Evolutionary conservation across 2,888 invertebrate species (phyloP).

Genomic region (Hydroisotoma schaefferi): DNA sequence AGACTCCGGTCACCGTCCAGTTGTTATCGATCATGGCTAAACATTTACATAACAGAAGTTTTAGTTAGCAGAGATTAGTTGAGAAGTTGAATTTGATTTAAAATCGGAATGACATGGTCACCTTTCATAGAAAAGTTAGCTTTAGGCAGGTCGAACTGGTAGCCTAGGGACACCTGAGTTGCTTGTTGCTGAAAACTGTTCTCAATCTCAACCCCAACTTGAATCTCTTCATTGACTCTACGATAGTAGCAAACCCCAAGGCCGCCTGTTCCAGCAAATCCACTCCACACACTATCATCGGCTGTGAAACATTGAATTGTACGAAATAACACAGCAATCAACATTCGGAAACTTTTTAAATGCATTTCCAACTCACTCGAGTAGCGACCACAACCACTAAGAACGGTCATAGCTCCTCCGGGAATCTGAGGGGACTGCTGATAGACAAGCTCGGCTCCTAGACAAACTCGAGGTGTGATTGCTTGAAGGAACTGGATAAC

Average conservation of each 20-base stretch:
- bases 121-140: constrained; percentile 92
- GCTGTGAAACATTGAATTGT: constrained; percentile 53
- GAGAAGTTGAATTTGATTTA: too few relatives aligned
- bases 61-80: too few relatives aligned
- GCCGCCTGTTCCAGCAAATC: constrained; percentile 67
- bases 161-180: constrained; percentile 77
- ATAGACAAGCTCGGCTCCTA: constrained; percentile 90
- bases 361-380: constrained; percentile 57
- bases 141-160: constrained; percentile 92
- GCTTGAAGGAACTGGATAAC: constrained; percentile 87
- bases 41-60: background rate
- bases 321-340: too few relatives aligned
- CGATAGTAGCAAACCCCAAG: constrained; percentile 91
- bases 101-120: constrained; percentile 54
- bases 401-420: constrained; percentile 81
- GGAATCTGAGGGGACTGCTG: constrained; percentile 81
- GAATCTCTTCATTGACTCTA: constrained; percentile 83
- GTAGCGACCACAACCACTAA: constrained; percentile 81
- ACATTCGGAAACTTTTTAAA: too few relatives aligned
- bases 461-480: constrained; percentile 73
- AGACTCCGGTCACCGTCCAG: constrained; percentile 46
- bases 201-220: constrained; percentile 92
- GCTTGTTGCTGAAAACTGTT: constrained; percentile 87
- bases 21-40: constrained; percentile 45
- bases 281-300: constrained; percentile 55